These are phyloP conservation scores for Callinectes sapidus DNA, from an alignment of 2,888 invertebrate genomes.

Conservation along the genomic window DNA sequence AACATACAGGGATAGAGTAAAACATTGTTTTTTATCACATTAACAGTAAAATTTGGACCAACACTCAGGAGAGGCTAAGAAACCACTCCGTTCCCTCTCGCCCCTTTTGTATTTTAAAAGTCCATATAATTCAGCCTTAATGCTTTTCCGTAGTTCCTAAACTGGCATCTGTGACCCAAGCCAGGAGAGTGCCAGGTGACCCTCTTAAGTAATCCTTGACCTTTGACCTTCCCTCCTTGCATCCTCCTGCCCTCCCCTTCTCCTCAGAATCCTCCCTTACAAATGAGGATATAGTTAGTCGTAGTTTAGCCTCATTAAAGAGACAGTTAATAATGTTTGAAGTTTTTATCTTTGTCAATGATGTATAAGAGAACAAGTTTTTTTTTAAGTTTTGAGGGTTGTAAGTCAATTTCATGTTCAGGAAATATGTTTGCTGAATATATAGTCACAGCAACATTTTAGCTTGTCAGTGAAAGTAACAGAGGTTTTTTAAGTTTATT, in stretches of 20 bases:
- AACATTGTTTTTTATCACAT: no score
- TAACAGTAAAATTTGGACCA: no score
- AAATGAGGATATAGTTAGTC: not conserved
- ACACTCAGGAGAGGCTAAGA: no score
- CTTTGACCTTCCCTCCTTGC: not conserved
- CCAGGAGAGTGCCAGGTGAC: not conserved
- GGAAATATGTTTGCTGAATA: no score
- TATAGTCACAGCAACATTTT: not conserved
- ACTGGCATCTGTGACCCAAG: not conserved
- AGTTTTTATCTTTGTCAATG: not conserved
- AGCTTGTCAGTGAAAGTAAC: not conserved
- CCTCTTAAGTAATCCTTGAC: not conserved
- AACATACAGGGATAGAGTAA: no score
- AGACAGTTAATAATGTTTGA: not conserved
- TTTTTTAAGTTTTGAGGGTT: not conserved
- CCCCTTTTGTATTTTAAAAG: no score
- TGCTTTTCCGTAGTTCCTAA: not conserved
- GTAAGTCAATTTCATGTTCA: not conserved
- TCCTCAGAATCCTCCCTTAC: not conserved
- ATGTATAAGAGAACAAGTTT: not conserved
- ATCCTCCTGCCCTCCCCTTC: not conserved
- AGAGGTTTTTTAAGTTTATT: not conserved
- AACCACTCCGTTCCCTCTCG: no score
- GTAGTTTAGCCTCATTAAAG: not conserved
- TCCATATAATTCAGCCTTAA: not conserved